Evolutionary conservation across 92 coral and sea anemone species (phyloP).

Genomic region (Muricea muricata): DNA sequence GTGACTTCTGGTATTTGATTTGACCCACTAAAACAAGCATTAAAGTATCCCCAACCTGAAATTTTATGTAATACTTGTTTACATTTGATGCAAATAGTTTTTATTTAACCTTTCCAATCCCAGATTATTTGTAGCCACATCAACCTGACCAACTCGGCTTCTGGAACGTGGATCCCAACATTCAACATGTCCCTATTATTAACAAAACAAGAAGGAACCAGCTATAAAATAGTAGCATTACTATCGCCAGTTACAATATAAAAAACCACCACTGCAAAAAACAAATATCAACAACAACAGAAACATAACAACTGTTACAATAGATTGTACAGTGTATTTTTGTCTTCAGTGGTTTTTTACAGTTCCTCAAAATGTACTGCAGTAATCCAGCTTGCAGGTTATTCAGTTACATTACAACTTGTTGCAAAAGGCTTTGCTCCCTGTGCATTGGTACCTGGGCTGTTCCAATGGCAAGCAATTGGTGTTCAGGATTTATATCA

Average conservation of each 20-base stretch:
- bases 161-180: conserved; percentile 98
- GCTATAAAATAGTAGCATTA: not conserved
- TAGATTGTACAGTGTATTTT: too few relatives aligned
- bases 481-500: conserved; percentile 90
- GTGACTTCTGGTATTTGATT: conserved; percentile 76
- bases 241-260: not conserved
- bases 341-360: too few relatives aligned
- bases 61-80: not conserved
- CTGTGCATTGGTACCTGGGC: too few relatives aligned
- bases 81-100: not conserved
- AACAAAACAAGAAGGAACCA: not conserved
- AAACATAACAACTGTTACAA: not conserved
- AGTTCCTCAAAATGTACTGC: too few relatives aligned
- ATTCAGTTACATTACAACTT: too few relatives aligned
- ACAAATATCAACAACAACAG: not conserved
- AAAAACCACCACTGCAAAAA: not conserved
- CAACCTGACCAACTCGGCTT: conserved; percentile 88
- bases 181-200: conserved; percentile 85
- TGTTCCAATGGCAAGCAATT: conserved; percentile 93
- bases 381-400: too few relatives aligned
- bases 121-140: conserved; percentile 80
- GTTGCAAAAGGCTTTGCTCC: too few relatives aligned
- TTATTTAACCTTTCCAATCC: conserved; percentile 73
- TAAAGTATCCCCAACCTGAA: not conserved
- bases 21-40: conserved; percentile 10